A percentile compares a stretch with the other conserved stretches of the same genome.
These are phyloP conservation scores for Bucorvus abyssinicus DNA, from an alignment of 2,797 vertebrate species.

Conservation along the genomic window DNA sequence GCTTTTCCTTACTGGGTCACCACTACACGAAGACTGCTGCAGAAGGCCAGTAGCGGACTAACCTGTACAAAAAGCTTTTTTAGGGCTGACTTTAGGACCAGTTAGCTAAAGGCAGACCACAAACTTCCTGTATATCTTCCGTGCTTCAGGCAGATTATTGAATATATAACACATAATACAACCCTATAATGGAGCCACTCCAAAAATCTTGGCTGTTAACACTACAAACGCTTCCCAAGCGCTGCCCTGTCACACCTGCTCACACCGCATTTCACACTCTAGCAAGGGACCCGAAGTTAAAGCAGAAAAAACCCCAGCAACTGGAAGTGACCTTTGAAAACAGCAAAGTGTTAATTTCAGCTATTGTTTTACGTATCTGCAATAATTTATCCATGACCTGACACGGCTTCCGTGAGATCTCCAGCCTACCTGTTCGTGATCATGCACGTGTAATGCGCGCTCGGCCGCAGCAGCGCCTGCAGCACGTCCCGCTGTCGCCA, in stretches of 20 bases:
- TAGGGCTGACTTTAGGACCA: neutral
- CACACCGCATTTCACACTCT: neutral
- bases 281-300: accelerated
- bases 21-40: neutral
- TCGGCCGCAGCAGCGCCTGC: accelerated
- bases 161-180: neutral
- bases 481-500: accelerated
- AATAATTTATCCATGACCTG: neutral
- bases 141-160: neutral
- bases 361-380: neutral
- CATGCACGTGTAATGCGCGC: accelerated
- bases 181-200: neutral
- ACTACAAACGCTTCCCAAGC: neutral
- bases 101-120: neutral
- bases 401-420: neutral
- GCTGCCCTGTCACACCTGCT: neutral
- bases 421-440: neutral
- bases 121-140: neutral
- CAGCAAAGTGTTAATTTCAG: neutral
- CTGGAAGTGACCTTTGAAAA: neutral
- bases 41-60: neutral
- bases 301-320: neutral
- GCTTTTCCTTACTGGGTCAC: neutral
- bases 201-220: neutral
- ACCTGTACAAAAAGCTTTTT: neutral